Evolutionary conservation across 1,140 invertebrate genomes (phyloP).

Genomic region (Rhynchophorus ferrugineus): DNA sequence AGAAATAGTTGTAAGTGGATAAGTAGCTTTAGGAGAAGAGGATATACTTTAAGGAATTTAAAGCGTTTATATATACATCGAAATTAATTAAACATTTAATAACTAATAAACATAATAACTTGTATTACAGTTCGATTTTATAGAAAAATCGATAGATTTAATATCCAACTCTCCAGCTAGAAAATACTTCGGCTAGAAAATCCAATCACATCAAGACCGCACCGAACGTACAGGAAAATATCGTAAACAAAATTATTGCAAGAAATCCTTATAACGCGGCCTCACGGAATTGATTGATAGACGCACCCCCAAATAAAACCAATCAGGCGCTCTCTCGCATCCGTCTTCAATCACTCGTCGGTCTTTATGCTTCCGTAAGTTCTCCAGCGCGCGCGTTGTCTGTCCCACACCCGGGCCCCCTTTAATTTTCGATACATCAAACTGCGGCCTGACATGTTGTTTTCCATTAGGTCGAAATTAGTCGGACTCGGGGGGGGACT

Average conservation of each 20-base stretch:
- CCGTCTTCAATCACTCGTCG: slow-evolving; percentile 4
- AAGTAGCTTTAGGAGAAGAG: too few species aligned
- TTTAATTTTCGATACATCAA: slow-evolving; percentile 5
- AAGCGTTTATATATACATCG: too few species aligned
- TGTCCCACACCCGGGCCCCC: background rate
- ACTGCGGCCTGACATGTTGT: background rate
- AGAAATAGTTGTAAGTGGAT: too few species aligned
- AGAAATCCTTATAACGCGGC: background rate
- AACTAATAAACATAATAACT: too few species aligned
- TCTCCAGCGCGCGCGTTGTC: background rate
- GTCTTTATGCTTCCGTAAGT: slow-evolving; percentile 1
- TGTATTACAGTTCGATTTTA: too few species aligned
- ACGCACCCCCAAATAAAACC: slow-evolving; percentile 13
- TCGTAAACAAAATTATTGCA: background rate
- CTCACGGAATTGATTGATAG: slow-evolving; percentile 12
- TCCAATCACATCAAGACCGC: background rate
- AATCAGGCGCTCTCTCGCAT: slow-evolving; percentile 9
- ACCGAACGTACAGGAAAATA: background rate
- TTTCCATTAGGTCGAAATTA: background rate
- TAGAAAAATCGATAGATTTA: background rate
- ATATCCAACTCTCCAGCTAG: background rate
- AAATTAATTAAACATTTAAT: too few species aligned
- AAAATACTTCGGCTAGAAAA: background rate
- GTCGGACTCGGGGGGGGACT: background rate
- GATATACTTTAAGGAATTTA: too few species aligned